phyloP scores from a whole-genome alignment of 2,113 vertebrate genomes.

The Callospermophilus lateralis region DNA sequence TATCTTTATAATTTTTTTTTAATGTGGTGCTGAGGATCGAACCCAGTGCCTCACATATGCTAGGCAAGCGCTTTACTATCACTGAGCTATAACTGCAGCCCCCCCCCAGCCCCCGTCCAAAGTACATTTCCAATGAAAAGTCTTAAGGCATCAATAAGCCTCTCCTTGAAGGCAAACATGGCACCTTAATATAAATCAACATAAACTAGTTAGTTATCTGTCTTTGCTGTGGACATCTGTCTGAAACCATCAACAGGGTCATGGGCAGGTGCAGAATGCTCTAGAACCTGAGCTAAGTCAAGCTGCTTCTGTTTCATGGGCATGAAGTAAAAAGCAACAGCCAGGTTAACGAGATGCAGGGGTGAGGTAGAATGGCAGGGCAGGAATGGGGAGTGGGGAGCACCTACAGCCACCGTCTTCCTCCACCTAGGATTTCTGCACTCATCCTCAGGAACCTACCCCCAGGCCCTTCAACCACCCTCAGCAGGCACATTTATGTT shows the following conservation, averaged over 20 bases:
- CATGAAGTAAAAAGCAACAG: background rate
- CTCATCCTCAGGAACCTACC: background rate
- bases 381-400: background rate
- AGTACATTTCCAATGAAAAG: background rate
- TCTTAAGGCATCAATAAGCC: background rate
- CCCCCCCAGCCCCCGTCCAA: background rate
- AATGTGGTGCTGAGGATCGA: too few species aligned
- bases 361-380: background rate
- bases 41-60: too few species aligned
- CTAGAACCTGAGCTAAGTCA: background rate
- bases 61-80: too few species aligned
- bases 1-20: too few species aligned
- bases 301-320: background rate
- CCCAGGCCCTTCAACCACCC: background rate
- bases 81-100: too few species aligned
- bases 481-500: background rate
- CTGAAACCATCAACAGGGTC: background rate
- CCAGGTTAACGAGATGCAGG: background rate
- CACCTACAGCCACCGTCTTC: background rate
- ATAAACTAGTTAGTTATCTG: background rate
- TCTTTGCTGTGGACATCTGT: background rate
- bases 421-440: background rate
- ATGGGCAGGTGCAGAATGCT: background rate
- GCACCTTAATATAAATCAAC: background rate
- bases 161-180: background rate